These are phyloP conservation scores for Bos javanicus DNA, from an alignment of 2,113 vertebrate species.

Conservation along the genomic window DNA sequence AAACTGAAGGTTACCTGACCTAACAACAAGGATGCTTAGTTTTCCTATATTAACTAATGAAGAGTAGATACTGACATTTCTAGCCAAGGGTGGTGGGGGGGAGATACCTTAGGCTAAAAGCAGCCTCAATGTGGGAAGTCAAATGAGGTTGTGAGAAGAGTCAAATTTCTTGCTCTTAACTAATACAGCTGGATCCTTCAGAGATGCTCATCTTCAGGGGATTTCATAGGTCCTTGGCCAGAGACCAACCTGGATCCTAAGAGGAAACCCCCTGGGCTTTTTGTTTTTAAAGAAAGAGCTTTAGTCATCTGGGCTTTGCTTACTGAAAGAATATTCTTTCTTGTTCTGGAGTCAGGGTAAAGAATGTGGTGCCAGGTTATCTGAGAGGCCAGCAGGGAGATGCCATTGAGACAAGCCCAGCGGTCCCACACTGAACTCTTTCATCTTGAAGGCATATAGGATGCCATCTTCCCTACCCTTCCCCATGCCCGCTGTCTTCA, in stretches of 20 bases:
- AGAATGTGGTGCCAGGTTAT: not conserved
- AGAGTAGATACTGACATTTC: not conserved
- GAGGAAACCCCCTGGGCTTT: not conserved
- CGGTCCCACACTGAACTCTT: not conserved
- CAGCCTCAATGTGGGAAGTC: not conserved
- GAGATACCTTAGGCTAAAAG: not conserved
- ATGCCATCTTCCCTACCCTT: not conserved
- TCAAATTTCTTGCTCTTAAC: not conserved
- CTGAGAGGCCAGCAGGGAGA: not conserved
- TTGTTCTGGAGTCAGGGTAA: not conserved
- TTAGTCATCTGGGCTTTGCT: not conserved
- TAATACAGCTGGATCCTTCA: not conserved
- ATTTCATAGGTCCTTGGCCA: not conserved
- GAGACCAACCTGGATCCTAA: not conserved
- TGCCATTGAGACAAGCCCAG: not conserved
- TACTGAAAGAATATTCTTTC: constrained; percentile 9
- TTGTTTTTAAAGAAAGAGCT: not conserved
- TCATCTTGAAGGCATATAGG: not conserved
- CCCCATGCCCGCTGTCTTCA: not conserved
- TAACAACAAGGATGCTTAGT: not conserved
- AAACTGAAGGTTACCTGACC: not conserved
- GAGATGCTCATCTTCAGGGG: not conserved
- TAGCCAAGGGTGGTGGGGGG: not conserved
- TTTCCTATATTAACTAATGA: not conserved
- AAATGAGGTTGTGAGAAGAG: not conserved